Base-by-base conservation (phyloP, 2,888 invertebrate species). In the Plutella xylostella region DNA sequence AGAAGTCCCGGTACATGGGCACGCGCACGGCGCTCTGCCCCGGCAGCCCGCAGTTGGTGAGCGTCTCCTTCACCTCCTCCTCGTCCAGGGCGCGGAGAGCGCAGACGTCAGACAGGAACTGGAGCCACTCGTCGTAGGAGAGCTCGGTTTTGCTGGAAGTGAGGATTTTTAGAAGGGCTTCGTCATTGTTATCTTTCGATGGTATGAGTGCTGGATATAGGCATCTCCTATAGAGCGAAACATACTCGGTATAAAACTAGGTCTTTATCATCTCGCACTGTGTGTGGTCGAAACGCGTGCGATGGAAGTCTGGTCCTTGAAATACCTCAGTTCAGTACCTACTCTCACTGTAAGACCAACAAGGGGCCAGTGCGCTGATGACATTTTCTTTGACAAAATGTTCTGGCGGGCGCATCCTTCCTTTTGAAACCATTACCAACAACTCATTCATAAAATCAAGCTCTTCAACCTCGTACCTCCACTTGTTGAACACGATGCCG, bases 31-130 rank as follows among this genome's bases (percentile, higher is more conserved):
- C 57, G 0, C 47, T 48, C 37, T 69, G 64, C 0, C 75, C 78
- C 0, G 79, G 77, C 0, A 70, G 46, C 0, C 79, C 79, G 39
- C 79, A 76, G 51, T 72, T 75, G 0, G 68, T 75, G 9, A 80
- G 48, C 0, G 46, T 45, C 12, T 63, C 65, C 17, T 63, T 46
- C 0, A 50, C 48, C 17, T 56, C 55, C 41, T 67, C 68, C 40
- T 65, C 57, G 19, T 76, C 54, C 2, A 64, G n/a, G n/a, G n/a
- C n/a, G n/a, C n/a, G n/a, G n/a, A 30, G 3, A 0, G 4, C 22
- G 47, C 67, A 65, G 1, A 72, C 5, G 7, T 67, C 62, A 7
- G 49, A 52, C 15, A 71, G 39, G 17, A 58, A 64, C 9, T 59
- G 56, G 34, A 55, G 51, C 67, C 68, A 72, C 42, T 66, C 67